These are phyloP conservation scores for Mobula hypostoma DNA, from an alignment of 2,113 vertebrate species.

Conservation along the genomic window DNA sequence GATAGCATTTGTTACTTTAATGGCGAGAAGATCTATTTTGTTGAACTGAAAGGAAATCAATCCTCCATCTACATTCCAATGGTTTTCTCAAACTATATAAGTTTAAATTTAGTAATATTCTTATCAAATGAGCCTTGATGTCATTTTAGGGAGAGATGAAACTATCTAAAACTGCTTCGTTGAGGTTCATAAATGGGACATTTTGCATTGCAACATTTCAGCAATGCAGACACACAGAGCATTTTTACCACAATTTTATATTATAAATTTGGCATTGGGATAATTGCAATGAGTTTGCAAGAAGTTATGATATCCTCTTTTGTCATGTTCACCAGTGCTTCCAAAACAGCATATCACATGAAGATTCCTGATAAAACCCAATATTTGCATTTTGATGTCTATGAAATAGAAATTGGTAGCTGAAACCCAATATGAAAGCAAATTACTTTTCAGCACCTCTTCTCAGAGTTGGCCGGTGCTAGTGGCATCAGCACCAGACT, in stretches of 20 bases:
- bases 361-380: neutral
- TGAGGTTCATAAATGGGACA: neutral
- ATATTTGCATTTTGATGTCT: neutral
- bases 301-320: neutral
- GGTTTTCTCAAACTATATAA: no score
- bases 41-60: no score
- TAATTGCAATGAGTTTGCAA: neutral
- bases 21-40: no score
- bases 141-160: neutral
- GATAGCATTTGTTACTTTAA: no score
- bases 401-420: neutral
- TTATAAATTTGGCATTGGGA: neutral
- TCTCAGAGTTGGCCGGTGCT: neutral
- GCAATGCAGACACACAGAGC: neutral
- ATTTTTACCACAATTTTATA: neutral
- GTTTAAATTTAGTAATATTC: no score
- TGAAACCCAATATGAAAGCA: neutral
- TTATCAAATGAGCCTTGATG: neutral
- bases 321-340: neutral
- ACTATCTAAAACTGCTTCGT: neutral
- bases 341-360: neutral
- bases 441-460: neutral
- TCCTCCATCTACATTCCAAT: no score
- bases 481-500: no score
- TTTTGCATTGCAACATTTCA: neutral